A percentile compares a stretch with the other conserved stretches of the same genome.
These are phyloP conservation scores for Steinernema feltiae DNA, from an alignment of 1,140 invertebrate genomes.

Conservation along the genomic window DNA sequence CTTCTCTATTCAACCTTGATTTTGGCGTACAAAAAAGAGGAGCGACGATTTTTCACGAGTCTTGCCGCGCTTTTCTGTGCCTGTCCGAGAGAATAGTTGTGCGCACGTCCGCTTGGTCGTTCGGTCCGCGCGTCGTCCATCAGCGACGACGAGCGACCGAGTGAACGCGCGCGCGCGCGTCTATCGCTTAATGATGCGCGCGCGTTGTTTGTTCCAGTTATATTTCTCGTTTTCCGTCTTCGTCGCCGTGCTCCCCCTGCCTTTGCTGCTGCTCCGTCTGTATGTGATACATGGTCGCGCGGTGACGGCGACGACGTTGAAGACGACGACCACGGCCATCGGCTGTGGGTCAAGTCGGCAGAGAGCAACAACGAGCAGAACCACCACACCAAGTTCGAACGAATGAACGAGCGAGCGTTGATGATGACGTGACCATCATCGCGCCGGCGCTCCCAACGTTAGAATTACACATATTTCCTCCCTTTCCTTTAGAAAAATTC, in stretches of 20 bases:
- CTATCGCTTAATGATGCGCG: slow-evolving; percentile 9
- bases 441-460: not conserved
- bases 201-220: slow-evolving; percentile 13
- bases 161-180: not conserved
- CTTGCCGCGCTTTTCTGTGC: slow-evolving; percentile 10
- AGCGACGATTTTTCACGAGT: not conserved
- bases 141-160: no score
- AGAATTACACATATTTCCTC: no score
- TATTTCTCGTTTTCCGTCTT: slow-evolving; percentile 4
- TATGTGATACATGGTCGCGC: not conserved
- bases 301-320: not conserved
- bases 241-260: not conserved
- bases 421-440: not conserved
- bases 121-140: not conserved
- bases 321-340: not conserved
- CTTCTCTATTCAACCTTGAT: not conserved
- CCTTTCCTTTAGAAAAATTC: no score
- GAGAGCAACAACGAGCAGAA: not conserved
- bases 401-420: not conserved
- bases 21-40: not conserved
- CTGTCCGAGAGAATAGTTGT: not conserved
- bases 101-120: not conserved
- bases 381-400: not conserved
- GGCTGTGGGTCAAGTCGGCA: not conserved
- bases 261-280: not conserved